A percentile compares a stretch with the other conserved stretches of the same genome.
These are phyloP conservation scores for Drosophila acutilabella DNA, from an alignment of 2,888 invertebrate genomes.

Conservation along the genomic window DNA sequence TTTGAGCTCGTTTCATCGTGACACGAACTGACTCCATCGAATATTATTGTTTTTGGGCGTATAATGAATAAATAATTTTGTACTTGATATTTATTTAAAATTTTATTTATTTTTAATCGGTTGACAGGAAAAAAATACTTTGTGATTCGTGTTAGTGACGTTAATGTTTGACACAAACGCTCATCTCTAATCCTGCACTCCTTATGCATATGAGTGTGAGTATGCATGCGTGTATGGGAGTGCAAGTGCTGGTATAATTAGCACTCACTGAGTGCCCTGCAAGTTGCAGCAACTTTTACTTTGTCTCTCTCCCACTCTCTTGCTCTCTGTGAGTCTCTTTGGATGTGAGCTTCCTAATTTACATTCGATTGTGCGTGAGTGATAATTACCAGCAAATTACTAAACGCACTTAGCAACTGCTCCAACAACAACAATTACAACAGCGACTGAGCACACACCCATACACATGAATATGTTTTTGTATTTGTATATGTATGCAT, in stretches of 20 bases:
- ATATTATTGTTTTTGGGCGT: neutral
- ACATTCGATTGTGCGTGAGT: conserved; percentile 76
- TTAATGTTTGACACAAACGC: neutral
- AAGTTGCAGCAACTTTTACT: conserved; percentile 32
- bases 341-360: conserved; percentile 42
- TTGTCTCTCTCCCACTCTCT: conserved; percentile 8
- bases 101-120: neutral
- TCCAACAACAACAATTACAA: conserved; percentile 32
- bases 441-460: conserved; percentile 13
- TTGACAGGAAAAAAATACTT: neutral
- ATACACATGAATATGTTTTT: neutral
- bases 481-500: neutral
- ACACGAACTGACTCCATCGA: conserved; percentile 3
- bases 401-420: conserved; percentile 71
- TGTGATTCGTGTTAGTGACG: neutral
- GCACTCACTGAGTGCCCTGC: conserved; percentile 49
- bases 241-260: conserved; percentile 64
- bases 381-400: conserved; percentile 79
- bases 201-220: conserved; percentile 7
- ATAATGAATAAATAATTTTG: no score
- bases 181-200: conserved; percentile 14
- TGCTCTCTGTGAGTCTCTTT: conserved; percentile 8
- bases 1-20: neutral
- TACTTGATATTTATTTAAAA: neutral
- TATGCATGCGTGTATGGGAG: conserved; percentile 23